phyloP scores from a whole-genome alignment of 2,797 vertebrate genomes.

The Oryzias sinensis region DNA sequence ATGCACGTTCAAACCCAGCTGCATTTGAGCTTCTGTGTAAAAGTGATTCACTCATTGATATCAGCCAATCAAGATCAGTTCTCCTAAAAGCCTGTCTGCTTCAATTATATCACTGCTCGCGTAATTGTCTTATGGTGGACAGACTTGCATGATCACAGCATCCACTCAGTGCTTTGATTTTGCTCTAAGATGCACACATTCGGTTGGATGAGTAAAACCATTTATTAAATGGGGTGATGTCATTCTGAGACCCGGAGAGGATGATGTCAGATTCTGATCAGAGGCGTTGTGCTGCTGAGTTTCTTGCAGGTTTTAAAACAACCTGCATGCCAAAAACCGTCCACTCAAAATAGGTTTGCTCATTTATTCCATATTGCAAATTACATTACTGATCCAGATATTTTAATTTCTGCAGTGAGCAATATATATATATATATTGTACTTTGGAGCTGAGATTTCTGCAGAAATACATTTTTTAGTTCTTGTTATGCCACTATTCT shows the following conservation, averaged over 20 bases:
- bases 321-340: not conserved
- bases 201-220: constrained; percentile 33
- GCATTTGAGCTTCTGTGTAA: no score
- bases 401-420: no score
- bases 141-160: constrained; percentile 20
- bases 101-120: constrained; percentile 53
- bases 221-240: constrained; percentile 54
- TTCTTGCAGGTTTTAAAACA: constrained; percentile 35
- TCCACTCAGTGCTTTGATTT: no score
- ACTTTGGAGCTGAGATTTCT: not conserved
- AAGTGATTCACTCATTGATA: constrained; percentile 1
- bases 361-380: not conserved
- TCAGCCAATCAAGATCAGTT: constrained; percentile 28
- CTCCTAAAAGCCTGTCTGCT: constrained; percentile 54
- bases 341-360: not conserved
- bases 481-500: constrained; percentile 5
- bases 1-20: no score
- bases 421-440: not conserved
- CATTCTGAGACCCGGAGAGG: constrained; percentile 53
- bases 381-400: no score
- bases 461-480: not conserved
- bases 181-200: constrained; percentile 2
- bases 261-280: constrained; percentile 72
- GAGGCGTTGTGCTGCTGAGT: constrained; percentile 11
- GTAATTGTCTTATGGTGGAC: constrained; percentile 29